A percentile compares a stretch with the other conserved stretches of the same genome.
These are phyloP conservation scores for Luehdorfia chinensis DNA, from an alignment of 1,140 invertebrate species.

Conservation along the genomic window DNA sequence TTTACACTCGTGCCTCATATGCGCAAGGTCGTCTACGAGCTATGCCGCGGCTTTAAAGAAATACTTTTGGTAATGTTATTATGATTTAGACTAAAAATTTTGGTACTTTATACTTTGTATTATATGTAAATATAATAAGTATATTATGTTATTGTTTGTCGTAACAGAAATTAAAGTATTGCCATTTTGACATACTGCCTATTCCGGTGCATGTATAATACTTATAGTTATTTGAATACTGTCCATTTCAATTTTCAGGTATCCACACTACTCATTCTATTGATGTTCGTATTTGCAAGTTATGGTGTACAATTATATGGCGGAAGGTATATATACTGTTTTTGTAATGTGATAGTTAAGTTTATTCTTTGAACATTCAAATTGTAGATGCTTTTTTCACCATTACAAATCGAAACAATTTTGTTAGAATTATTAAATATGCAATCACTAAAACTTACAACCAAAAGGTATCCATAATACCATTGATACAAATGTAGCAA, in stretches of 20 bases:
- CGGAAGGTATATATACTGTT: slow-evolving; percentile 77
- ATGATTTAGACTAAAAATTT: not conserved
- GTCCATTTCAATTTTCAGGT: slow-evolving; percentile 81
- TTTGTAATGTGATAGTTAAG: not conserved
- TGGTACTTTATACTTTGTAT: not conserved
- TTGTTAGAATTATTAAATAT: too few species aligned
- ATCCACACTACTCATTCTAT: slow-evolving; percentile 96
- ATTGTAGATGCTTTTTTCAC: too few species aligned
- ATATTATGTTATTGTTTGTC: too few species aligned
- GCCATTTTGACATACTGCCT: not conserved
- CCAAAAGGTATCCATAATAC: too few species aligned
- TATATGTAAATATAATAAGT: not conserved
- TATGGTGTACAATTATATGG: slow-evolving; percentile 99
- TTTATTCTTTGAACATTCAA: not conserved
- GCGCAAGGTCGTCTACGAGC: slow-evolving; percentile 98
- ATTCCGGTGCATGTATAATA: too few species aligned
- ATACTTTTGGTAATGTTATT: slow-evolving; percentile 91
- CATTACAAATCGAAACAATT: too few species aligned
- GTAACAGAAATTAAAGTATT: not conserved
- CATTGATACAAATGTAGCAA: too few species aligned
- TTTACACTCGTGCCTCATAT: slow-evolving; percentile 99
- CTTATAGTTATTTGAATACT: too few species aligned
- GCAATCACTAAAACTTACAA: too few species aligned
- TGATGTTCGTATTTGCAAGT: slow-evolving; percentile 99
- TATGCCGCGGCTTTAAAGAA: slow-evolving; percentile 99